phyloP scores from a whole-genome alignment of 92 coral and sea anemone species.

The Palythoa heliodiscus region DNA sequence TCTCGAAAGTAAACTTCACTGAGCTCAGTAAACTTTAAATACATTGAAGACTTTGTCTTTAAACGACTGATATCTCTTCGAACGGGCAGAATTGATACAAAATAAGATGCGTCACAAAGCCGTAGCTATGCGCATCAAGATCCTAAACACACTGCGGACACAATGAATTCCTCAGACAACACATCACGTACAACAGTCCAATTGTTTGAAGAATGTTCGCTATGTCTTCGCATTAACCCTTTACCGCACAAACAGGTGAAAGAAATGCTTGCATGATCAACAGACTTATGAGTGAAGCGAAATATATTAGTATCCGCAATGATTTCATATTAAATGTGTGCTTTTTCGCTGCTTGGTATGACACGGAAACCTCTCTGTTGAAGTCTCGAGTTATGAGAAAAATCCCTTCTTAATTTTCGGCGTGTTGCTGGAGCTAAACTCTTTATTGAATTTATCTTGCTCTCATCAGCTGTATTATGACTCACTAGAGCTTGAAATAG shows the following conservation, averaged over 20 bases:
- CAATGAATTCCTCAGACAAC: constrained; percentile 72
- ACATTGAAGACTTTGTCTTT: not conserved
- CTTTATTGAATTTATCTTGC: constrained; percentile 20
- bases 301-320: constrained; percentile 35
- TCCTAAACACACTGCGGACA: constrained; percentile 45
- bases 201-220: constrained; percentile 86
- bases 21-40: not conserved
- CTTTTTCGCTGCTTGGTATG: constrained; percentile 22
- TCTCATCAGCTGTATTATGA: constrained; percentile 6
- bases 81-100: constrained; percentile 16
- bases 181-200: constrained; percentile 46
- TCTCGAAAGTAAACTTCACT: not conserved
- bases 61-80: not conserved
- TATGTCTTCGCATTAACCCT: constrained; percentile 75
- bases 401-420: constrained; percentile 18
- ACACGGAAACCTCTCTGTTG: constrained; percentile 25
- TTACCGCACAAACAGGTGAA: constrained; percentile 65
- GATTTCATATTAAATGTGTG: constrained; percentile 19
- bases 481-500: not conserved
- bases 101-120: constrained; percentile 13
- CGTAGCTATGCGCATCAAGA: constrained; percentile 45
- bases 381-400: constrained; percentile 23
- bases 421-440: not conserved
- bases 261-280: constrained; percentile 50
- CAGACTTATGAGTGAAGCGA: constrained; percentile 31